These are phyloP conservation scores for Toxotes lorentzi DNA, from an alignment of 2,797 vertebrate genomes.

Conservation along the genomic window DNA sequence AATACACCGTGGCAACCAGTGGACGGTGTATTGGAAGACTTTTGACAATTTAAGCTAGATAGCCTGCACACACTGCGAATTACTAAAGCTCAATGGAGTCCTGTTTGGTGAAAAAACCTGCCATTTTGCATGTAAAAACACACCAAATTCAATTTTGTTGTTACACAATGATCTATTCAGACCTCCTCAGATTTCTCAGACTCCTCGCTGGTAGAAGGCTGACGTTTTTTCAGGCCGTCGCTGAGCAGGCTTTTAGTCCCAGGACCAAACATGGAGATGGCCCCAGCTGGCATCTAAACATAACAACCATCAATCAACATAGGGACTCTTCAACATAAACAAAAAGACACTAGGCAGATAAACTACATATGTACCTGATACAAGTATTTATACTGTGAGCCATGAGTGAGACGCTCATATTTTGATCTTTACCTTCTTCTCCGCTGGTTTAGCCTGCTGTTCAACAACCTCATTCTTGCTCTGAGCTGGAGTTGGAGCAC, in stretches of 20 bases:
- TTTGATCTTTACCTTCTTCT: conserved; percentile 82
- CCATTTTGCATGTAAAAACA: conserved; percentile 46
- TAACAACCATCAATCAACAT: conserved; percentile 26
- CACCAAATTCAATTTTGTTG: conserved; percentile 40
- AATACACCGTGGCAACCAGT: not conserved
- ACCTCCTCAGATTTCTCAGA: conserved; percentile 85
- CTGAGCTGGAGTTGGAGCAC: conserved; percentile 43
- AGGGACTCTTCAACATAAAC: not conserved
- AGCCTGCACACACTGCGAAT: not conserved
- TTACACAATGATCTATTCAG: conserved; percentile 50
- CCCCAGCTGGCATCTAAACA: conserved; percentile 84
- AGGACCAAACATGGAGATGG: conserved; percentile 86
- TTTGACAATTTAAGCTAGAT: not conserved
- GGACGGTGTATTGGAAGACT: not conserved
- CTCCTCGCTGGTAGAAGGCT: conserved; percentile 79
- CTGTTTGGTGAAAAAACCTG: not conserved
- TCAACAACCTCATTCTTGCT: conserved; percentile 68
- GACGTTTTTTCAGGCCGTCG: conserved; percentile 81
- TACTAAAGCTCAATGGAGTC: not conserved
- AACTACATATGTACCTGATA: not conserved
- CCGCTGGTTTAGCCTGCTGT: conserved; percentile 71
- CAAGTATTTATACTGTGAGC: not conserved
- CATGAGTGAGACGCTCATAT: not conserved
- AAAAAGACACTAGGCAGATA: not conserved
- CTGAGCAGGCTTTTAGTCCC: conserved; percentile 84